These are phyloP conservation scores for Sparidentex hasta DNA, from an alignment of 2,797 vertebrate genomes.

Conservation along the genomic window DNA sequence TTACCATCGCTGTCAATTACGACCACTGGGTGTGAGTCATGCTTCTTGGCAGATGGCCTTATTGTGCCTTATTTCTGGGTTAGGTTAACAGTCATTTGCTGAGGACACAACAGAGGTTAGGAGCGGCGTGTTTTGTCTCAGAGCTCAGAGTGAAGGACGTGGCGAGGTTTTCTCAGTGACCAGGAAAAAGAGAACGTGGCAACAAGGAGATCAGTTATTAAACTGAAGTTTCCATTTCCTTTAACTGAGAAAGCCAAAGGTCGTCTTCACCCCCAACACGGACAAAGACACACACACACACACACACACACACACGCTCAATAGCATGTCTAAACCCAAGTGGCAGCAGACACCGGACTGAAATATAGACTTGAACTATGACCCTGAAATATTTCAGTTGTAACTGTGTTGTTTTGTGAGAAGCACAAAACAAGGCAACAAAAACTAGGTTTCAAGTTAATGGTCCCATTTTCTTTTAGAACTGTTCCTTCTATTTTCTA, in stretches of 20 bases:
- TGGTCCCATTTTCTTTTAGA: not conserved
- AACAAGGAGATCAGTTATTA: slow-evolving; percentile 25
- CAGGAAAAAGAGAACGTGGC: slow-evolving; percentile 46
- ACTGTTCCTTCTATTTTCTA: too few species aligned
- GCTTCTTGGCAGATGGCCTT: slow-evolving; percentile 34
- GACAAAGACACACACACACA: slow-evolving; percentile 34
- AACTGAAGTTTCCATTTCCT: slow-evolving; percentile 54
- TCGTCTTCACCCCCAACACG: slow-evolving; percentile 45
- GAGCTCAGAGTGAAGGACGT: slow-evolving; percentile 51
- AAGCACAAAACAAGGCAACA: not conserved
- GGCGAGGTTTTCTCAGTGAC: slow-evolving; percentile 56
- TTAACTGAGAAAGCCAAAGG: slow-evolving; percentile 59
- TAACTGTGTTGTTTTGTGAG: slow-evolving; percentile 47
- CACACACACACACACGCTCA: slow-evolving; percentile 42
- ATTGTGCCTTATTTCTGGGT: slow-evolving; percentile 60
- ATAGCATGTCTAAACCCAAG: slow-evolving; percentile 46
- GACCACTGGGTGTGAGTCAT: slow-evolving; percentile 55
- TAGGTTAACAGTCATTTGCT: slow-evolving; percentile 61
- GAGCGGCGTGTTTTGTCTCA: slow-evolving; percentile 62
- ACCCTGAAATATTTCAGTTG: slow-evolving; percentile 20
- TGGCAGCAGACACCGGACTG: slow-evolving; percentile 68
- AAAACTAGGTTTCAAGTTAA: slow-evolving; percentile 18
- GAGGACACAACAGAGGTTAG: slow-evolving; percentile 69
- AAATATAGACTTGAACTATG: slow-evolving; percentile 56
- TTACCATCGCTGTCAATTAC: slow-evolving; percentile 62